Conservation (phyloP, 2,113 vertebrate genomes). For the Natator depressus region DNA sequence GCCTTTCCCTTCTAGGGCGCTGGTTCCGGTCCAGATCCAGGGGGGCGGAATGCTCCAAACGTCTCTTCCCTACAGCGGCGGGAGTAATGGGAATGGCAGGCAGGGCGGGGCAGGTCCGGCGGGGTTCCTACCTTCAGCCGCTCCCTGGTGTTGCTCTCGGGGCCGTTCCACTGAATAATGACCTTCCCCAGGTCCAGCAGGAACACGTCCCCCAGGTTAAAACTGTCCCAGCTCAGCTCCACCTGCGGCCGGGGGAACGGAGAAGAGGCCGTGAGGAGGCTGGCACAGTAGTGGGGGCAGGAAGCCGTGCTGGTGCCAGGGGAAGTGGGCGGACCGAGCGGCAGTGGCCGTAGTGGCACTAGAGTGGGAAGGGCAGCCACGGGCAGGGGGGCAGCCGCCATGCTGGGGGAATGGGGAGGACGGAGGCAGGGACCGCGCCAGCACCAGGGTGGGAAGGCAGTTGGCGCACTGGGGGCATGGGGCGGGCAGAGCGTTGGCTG, state of each 20-base stretch:
- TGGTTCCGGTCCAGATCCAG: not conserved
- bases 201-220: conserved; percentile 89
- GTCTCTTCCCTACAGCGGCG: not conserved
- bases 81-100: not conserved
- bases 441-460: no score
- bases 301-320: not conserved
- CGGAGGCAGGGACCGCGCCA: not conserved
- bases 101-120: rapidly evolving
- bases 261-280: not conserved
- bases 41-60: not conserved
- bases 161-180: conserved; percentile 92
- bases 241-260: conserved; percentile 75
- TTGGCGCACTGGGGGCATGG: no score
- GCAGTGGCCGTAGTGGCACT: no score
- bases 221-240: conserved; percentile 88
- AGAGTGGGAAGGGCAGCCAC: no score
- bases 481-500: no score
- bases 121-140: conserved; percentile 82
- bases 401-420: not conserved
- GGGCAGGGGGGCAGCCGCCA: not conserved
- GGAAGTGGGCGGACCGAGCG: not conserved
- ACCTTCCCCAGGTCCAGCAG: conserved; percentile 86
- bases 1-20: no score
- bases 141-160: conserved; percentile 85
- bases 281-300: not conserved